Conservation (phyloP, 2,797 vertebrate genomes). For the Myotis planiceps region DNA sequence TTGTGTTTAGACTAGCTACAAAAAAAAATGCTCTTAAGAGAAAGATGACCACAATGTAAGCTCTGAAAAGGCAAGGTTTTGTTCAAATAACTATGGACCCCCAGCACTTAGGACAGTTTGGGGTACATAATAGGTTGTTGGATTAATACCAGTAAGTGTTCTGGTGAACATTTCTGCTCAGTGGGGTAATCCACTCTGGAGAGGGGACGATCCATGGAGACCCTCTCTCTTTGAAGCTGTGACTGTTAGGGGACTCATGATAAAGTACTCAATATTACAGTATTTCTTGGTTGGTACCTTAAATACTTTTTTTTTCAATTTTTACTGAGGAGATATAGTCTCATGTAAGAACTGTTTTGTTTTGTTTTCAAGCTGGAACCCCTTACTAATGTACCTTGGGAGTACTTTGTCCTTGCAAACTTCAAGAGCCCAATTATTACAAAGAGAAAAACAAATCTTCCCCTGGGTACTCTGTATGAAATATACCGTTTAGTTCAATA, state of each 20-base stretch:
- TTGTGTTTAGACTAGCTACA: not conserved
- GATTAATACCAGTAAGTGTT: not conserved
- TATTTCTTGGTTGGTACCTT: not conserved
- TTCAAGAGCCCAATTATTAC: not conserved
- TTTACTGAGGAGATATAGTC: not conserved
- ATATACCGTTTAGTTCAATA: not conserved
- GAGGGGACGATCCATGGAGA: not conserved
- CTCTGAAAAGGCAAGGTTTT: not conserved
- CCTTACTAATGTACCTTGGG: not conserved
- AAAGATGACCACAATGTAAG: not conserved
- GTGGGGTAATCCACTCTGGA: not conserved
- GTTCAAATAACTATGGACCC: not conserved
- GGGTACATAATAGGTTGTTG: not conserved
- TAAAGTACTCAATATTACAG: not conserved
- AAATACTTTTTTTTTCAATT: not conserved
- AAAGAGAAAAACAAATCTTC: slow-evolving; percentile 36
- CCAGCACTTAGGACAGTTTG: not conserved
- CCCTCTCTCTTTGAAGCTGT: not conserved
- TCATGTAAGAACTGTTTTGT: not conserved
- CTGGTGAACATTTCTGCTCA: not conserved
- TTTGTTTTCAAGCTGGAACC: not conserved
- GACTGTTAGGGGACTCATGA: not conserved
- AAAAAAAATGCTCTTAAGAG: not conserved
- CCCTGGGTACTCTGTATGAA: not conserved
- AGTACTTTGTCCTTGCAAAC: not conserved